Evolutionary conservation across 2,888 invertebrate genomes (phyloP).

Genomic region (Empis livida): DNA sequence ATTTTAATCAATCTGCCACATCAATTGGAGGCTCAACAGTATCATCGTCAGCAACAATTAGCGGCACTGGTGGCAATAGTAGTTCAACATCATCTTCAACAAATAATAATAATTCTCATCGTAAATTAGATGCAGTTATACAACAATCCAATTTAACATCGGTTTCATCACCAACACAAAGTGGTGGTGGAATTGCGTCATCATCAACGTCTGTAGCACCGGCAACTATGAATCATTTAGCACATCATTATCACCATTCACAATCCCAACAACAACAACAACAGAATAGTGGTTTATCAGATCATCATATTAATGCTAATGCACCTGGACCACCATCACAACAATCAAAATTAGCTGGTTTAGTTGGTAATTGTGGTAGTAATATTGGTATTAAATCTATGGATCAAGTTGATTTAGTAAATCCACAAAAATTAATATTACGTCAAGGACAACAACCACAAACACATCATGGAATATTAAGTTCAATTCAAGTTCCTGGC

Average conservation of each 20-base stretch:
- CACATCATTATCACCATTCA: conserved; percentile 8
- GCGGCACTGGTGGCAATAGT: conserved; percentile 24
- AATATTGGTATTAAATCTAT: conserved; percentile 25
- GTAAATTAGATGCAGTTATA: conserved; percentile 6
- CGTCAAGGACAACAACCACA: conserved; percentile 16
- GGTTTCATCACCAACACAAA: conserved; percentile 11
- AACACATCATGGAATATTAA: conserved; percentile 9
- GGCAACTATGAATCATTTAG: conserved; percentile 1
- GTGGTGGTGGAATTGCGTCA: conserved; percentile 14
- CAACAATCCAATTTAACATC: conserved; percentile 18
- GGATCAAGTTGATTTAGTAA: conserved; percentile 35
- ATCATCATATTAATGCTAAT: conserved; percentile 34
- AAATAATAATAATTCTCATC: conserved; percentile 12
- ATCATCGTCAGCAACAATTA: conserved; percentile 3
- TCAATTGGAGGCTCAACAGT: conserved; percentile 17
- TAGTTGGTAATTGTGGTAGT: conserved; percentile 37
- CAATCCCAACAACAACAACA: conserved; percentile 7
- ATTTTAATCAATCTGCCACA: conserved; percentile 19
- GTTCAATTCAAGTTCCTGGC: neutral
- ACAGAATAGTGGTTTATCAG: conserved; percentile 11
- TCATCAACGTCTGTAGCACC: neutral
- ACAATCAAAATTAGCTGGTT: conserved; percentile 27
- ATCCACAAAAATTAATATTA: conserved; percentile 37
- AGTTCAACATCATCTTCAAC: conserved; percentile 21
- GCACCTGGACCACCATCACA: conserved; percentile 35